phyloP scores from a whole-genome alignment of 2,113 vertebrate species.

The rat (Rattus norvegicus) region DNA sequence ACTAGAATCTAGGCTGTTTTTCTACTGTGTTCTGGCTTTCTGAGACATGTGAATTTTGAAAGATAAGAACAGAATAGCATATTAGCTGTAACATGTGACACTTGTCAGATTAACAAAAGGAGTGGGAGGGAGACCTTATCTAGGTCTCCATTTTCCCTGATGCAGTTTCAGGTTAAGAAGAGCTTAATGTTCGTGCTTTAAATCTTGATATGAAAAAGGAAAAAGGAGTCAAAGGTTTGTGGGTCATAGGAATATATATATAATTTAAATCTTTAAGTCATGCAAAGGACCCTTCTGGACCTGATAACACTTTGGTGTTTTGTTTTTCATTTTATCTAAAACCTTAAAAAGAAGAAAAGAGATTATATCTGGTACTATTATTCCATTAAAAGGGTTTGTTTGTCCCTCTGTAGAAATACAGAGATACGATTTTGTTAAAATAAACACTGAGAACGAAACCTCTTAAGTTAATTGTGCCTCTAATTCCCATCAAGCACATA shows the following conservation, averaged over 20 bases:
- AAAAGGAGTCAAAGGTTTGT: neutral
- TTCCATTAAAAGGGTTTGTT: neutral
- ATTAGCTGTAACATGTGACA: conserved; percentile 45
- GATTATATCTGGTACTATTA: neutral
- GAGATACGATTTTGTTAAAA: neutral
- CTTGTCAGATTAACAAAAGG: conserved; percentile 60
- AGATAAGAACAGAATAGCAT: conserved; percentile 66
- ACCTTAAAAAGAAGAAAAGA: neutral
- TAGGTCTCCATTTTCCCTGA: neutral
- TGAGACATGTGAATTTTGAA: conserved; percentile 44
- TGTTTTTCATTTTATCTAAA: neutral
- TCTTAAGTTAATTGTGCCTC: conserved; percentile 41
- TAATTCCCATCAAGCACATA: conserved; percentile 1
- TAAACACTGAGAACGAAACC: neutral
- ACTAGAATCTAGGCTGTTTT: conserved; percentile 68
- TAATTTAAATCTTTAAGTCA: no score
- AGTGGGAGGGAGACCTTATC: neutral
- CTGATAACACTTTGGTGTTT: neutral
- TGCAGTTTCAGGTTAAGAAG: neutral
- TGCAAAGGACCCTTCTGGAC: neutral
- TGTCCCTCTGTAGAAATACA: neutral
- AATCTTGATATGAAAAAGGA: conserved; percentile 9
- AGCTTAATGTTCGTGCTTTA: neutral
- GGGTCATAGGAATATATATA: neutral
- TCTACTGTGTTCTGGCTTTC: conserved; percentile 48